A percentile compares a stretch with the other conserved stretches of the same genome.
Evolutionary conservation across 2,888 invertebrate genomes (phyloP).

Genomic region (Drosophila fulvimacula): DNA sequence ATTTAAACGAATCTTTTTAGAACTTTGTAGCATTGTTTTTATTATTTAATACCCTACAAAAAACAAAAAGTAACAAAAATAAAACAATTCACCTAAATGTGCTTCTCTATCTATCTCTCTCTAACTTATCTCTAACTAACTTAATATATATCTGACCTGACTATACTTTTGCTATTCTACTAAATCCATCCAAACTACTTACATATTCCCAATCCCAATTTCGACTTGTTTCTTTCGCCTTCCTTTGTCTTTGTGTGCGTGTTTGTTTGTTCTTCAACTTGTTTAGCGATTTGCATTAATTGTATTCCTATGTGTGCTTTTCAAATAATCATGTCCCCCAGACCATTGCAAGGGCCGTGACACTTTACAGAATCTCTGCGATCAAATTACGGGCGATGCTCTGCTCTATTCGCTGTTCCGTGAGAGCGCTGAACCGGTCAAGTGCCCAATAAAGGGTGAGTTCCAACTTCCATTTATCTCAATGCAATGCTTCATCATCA

Average conservation of each 20-base stretch:
- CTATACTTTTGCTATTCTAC: constrained; percentile 35
- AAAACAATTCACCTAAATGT: constrained; percentile 60
- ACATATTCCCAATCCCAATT: constrained; percentile 40
- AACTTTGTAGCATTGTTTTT: constrained; percentile 63
- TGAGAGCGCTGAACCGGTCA: constrained; percentile 93
- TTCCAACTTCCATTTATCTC: constrained; percentile 28
- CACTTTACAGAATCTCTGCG: constrained; percentile 92
- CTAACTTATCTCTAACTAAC: constrained; percentile 29
- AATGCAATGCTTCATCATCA: constrained; percentile 15
- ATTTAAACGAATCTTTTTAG: constrained; percentile 46
- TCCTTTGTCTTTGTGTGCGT: constrained; percentile 61
- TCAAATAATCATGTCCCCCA: constrained; percentile 85
- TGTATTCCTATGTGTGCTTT: constrained; percentile 81
- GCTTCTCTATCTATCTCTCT: constrained; percentile 50
- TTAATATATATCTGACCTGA: constrained; percentile 24
- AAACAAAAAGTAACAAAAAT: not conserved
- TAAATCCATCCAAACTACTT: constrained; percentile 39
- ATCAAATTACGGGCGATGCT: constrained; percentile 95
- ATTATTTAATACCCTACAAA: constrained; percentile 37
- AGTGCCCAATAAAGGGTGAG: constrained; percentile 90
- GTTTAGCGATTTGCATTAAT: constrained; percentile 84
- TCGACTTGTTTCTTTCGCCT: constrained; percentile 28
- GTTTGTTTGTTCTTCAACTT: constrained; percentile 34
- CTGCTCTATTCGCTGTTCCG: constrained; percentile 95
- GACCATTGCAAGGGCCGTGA: constrained; percentile 86